These are phyloP conservation scores for Listrodromus nycthemerus DNA, from an alignment of 2,888 invertebrate species.

Conservation along the genomic window DNA sequence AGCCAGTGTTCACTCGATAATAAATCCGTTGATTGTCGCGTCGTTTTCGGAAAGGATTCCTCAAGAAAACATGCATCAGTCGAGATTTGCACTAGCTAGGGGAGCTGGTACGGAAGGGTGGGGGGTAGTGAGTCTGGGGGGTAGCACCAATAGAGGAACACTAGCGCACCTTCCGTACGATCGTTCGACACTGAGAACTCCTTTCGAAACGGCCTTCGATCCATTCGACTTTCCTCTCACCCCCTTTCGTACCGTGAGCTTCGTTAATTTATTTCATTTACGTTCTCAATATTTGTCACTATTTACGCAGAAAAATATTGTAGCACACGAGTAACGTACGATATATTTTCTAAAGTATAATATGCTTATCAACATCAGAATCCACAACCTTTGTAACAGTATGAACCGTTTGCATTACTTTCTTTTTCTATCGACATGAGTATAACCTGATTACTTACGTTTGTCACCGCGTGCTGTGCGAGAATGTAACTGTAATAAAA, in stretches of 20 bases:
- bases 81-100: slow-evolving; percentile 83
- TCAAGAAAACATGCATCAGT: slow-evolving; percentile 83
- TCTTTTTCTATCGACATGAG: neutral
- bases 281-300: neutral
- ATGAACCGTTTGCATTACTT: neutral
- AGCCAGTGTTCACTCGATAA: slow-evolving; percentile 66
- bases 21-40: slow-evolving; percentile 75
- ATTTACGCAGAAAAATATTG: neutral
- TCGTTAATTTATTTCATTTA: neutral
- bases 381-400: neutral
- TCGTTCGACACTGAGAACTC: slow-evolving; percentile 25
- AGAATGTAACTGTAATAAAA: neutral
- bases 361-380: neutral
- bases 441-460: slow-evolving; percentile 10
- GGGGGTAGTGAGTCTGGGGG: slow-evolving; percentile 56
- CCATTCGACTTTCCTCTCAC: slow-evolving; percentile 19
- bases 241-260: slow-evolving; percentile 5
- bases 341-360: neutral
- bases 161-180: slow-evolving; percentile 37
- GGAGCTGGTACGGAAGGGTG: slow-evolving; percentile 71
- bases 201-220: slow-evolving; percentile 12
- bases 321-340: neutral
- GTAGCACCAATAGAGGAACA: slow-evolving; percentile 43
- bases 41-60: slow-evolving; percentile 81
- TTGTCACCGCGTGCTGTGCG: neutral